phyloP scores from a whole-genome alignment of 64 coral and sea anemone genomes.

The Stichodactyla helianthus region DNA sequence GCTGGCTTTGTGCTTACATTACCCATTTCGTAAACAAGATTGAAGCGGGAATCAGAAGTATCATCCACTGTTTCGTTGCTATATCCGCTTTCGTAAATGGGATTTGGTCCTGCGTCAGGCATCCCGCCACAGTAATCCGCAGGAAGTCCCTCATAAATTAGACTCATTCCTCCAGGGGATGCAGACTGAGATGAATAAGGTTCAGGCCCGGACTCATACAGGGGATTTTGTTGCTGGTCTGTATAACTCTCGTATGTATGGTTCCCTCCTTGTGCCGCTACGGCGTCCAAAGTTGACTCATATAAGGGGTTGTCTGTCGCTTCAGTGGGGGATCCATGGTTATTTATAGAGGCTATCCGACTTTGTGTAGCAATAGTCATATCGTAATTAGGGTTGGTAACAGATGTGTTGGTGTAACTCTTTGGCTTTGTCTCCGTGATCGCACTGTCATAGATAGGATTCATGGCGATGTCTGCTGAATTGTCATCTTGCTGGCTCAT shows the following conservation, averaged over 20 bases:
- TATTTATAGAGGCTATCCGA: neutral
- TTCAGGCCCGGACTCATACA: constrained; percentile 4
- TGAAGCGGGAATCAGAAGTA: neutral
- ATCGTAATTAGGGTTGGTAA: constrained; percentile 49
- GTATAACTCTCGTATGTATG: constrained; percentile 23
- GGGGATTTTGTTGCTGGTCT: constrained; percentile 11
- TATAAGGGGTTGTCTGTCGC: constrained; percentile 30
- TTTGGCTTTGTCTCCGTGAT: neutral
- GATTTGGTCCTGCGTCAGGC: neutral
- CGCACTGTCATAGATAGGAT: constrained; percentile 19
- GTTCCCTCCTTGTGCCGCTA: neutral
- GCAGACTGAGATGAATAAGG: neutral
- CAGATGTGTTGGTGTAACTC: constrained; percentile 7
- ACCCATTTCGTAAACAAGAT: constrained; percentile 16
- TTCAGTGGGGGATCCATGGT: constrained; percentile 5
- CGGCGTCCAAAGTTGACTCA: constrained; percentile 10
- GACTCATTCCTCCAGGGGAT: neutral
- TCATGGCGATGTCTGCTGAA: constrained; percentile 23
- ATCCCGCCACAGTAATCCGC: constrained; percentile 20
- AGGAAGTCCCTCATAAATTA: constrained; percentile 7
- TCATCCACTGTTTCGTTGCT: neutral
- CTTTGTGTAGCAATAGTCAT: constrained; percentile 2
- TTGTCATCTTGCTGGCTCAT: neutral
- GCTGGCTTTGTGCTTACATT: neutral
- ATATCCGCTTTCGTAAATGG: neutral